Conservation (phyloP, 2,888 invertebrate species). For the Willowsia nigromaculata region DNA sequence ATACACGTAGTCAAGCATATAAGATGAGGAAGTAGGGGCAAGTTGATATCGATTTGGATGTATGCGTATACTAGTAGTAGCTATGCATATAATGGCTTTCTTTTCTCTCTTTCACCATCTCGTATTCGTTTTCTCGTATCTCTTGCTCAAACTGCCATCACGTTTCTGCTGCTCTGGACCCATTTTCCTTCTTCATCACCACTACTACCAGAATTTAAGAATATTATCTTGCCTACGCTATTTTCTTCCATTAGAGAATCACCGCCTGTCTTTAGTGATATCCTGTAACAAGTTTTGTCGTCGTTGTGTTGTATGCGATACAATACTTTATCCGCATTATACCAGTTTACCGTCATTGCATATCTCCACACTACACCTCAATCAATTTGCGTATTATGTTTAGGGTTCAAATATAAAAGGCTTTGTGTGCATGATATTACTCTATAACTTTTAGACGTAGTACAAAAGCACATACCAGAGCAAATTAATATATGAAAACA, state of each 20-base stretch:
- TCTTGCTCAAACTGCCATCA: conserved; percentile 41
- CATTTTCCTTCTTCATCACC: not conserved
- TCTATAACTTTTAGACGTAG: not conserved
- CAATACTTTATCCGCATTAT: not conserved
- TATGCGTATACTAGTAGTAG: not conserved
- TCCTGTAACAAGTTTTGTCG: not conserved
- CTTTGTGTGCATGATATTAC: not conserved
- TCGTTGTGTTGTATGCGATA: not conserved
- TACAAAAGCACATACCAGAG: not conserved
- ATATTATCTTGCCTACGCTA: conserved; percentile 41
- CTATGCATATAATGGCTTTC: not conserved
- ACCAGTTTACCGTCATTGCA: not conserved
- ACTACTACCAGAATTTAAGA: conserved; percentile 25
- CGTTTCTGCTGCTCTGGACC: not conserved
- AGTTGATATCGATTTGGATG: conserved; percentile 59
- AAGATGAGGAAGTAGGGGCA: not conserved
- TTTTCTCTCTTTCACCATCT: not conserved
- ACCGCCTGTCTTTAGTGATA: not conserved
- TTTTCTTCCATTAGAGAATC: not conserved
- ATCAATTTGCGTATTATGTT: not conserved
- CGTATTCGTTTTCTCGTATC: not conserved
- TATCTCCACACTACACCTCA: conserved; percentile 2
- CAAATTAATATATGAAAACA: conserved; percentile 35
- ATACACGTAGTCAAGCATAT: conserved; percentile 52
- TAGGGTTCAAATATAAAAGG: not conserved